phyloP scores from a whole-genome alignment of 2,888 invertebrate genomes.

The Hipparchia semele region DNA sequence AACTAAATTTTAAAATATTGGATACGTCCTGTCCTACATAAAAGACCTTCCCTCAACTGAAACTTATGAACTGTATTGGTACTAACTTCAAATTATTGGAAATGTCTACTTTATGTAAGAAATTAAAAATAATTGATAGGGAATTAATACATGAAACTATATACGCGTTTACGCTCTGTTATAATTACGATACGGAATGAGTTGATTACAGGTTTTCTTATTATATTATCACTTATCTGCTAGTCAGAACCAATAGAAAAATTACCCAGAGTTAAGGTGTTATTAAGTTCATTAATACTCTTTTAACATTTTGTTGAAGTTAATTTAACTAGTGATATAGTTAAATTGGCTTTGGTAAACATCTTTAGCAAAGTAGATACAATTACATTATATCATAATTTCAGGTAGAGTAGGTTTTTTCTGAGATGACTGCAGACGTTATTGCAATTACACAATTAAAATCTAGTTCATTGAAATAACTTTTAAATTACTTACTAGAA shows the following conservation, averaged over 20 bases:
- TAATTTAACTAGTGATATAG: neutral
- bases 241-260: slow-evolving; percentile 3
- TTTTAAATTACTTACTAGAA: neutral
- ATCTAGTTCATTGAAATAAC: slow-evolving; percentile 12
- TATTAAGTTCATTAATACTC: neutral
- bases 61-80: too few relatives aligned
- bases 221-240: slow-evolving; percentile 11
- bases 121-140: neutral
- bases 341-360: slow-evolving; percentile 4
- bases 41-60: too few relatives aligned
- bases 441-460: slow-evolving; percentile 1
- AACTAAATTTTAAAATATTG: too few relatives aligned
- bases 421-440: neutral
- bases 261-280: neutral
- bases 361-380: neutral
- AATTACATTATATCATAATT: neutral
- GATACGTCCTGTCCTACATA: too few relatives aligned
- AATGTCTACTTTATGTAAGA: slow-evolving; percentile 3
- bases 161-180: neutral
- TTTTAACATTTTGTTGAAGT: neutral
- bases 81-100: neutral
- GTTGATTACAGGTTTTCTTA: neutral
- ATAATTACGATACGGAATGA: slow-evolving; percentile 1
- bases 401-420: slow-evolving; percentile 1
- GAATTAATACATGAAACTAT: neutral